These are phyloP conservation scores for Cryptocheilus praepositus DNA, from an alignment of 2,888 invertebrate genomes.

Conservation along the genomic window DNA sequence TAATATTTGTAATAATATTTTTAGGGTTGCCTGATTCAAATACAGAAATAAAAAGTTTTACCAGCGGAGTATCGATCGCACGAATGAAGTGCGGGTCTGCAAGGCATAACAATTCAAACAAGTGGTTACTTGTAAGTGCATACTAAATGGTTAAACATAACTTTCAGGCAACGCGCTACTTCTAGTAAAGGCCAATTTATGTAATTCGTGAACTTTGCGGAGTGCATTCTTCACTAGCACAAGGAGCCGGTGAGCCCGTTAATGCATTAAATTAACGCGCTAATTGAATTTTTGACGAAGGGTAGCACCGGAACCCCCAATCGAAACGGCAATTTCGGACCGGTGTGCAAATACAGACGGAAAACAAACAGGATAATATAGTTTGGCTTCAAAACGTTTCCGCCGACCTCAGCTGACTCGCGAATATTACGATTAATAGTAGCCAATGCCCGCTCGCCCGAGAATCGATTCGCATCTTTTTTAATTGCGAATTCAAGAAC, in stretches of 20 bases:
- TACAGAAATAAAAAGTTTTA: too few species aligned
- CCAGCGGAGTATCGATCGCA: too few species aligned
- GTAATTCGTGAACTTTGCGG: not conserved
- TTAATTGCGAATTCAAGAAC: conserved; percentile 32
- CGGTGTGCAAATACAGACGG: conserved; percentile 50
- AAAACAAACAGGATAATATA: conserved; percentile 53
- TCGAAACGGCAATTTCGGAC: conserved; percentile 28
- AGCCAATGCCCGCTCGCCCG: conserved; percentile 20
- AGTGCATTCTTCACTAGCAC: not conserved
- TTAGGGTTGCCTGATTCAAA: too few species aligned
- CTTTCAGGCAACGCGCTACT: too few species aligned
- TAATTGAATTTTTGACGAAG: conserved; percentile 37
- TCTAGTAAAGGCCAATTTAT: not conserved
- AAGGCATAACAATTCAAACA: too few species aligned
- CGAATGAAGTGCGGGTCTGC: too few species aligned
- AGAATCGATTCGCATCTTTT: conserved; percentile 40
- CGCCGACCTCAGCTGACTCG: conserved; percentile 43
- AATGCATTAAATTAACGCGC: conserved; percentile 21
- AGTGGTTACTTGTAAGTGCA: too few species aligned
- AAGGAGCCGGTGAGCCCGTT: conserved; percentile 10
- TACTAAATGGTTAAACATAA: too few species aligned
- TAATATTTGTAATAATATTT: too few species aligned
- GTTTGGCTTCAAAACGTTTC: conserved; percentile 52
- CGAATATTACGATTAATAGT: conserved; percentile 46
- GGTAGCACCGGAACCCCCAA: conserved; percentile 21